Percentiles rank a stretch among this genome's conserved stretches.
Evolutionary conservation across 2,888 invertebrate genomes (phyloP).

Genomic region (Andrena flavipes): DNA sequence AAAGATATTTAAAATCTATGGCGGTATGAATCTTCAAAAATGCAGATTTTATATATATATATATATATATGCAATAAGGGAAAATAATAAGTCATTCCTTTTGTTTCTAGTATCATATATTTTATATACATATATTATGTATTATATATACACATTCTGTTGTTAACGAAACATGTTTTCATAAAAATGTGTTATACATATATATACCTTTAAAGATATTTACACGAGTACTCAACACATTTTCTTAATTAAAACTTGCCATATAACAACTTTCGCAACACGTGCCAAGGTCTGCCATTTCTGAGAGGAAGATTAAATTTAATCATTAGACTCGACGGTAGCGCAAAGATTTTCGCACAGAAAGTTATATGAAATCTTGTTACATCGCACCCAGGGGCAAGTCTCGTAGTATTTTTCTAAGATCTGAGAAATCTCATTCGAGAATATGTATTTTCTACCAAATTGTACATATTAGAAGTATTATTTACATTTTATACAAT

Average conservation of each 20-base stretch:
- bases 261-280: conserved; percentile 27
- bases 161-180: conserved; percentile 42
- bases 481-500: conserved; percentile 27
- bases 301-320: conserved; percentile 11
- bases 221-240: conserved; percentile 7
- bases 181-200: conserved; percentile 30
- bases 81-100: conserved; percentile 54
- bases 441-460: conserved; percentile 40
- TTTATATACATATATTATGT: conserved; percentile 47
- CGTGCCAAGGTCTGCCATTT: conserved; percentile 56
- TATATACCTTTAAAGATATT: conserved; percentile 35
- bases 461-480: conserved; percentile 55
- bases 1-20: conserved; percentile 38
- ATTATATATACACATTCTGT: conserved; percentile 38
- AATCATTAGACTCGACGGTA: conserved; percentile 16
- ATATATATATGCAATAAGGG: conserved; percentile 26
- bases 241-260: conserved; percentile 41
- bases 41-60: conserved; percentile 34
- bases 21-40: conserved; percentile 8
- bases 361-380: background rate
- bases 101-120: conserved; percentile 54
- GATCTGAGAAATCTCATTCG: conserved; percentile 44
- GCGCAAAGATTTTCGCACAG: background rate
- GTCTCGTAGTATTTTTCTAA: conserved; percentile 7
- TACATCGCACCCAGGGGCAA: conserved; percentile 17